Conservation (phyloP, 2,113 vertebrate species). For the Lepus timidus region DNA sequence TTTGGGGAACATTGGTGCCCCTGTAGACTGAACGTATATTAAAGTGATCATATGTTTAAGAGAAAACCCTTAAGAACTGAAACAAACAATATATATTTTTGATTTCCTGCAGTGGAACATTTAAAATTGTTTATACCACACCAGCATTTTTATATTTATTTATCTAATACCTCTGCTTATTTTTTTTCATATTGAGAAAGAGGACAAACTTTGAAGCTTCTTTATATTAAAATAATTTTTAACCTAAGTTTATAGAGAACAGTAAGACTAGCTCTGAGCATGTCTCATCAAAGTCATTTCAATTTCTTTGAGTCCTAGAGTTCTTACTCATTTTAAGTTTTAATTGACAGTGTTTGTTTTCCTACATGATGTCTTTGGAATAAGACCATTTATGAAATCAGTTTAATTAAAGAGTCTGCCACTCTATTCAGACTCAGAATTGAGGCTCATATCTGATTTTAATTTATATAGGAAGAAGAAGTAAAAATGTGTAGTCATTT, state of each 20-base stretch:
- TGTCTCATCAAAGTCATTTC: constrained; percentile 33
- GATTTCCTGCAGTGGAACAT: constrained; percentile 66
- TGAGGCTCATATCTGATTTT: constrained; percentile 72
- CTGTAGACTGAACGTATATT: background rate
- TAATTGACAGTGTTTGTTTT: constrained; percentile 53
- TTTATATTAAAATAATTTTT: constrained; percentile 83
- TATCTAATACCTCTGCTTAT: constrained; percentile 74
- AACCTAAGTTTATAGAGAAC: constrained; percentile 62
- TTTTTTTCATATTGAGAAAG: constrained; percentile 82
- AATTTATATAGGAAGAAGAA: constrained; percentile 61
- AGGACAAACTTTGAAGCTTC: constrained; percentile 69
- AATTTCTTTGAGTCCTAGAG: constrained; percentile 30
- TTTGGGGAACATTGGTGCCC: background rate
- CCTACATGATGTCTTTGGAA: constrained; percentile 27
- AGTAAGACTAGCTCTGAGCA: constrained; percentile 42
- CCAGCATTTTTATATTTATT: constrained; percentile 82
- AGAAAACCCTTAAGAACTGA: constrained; percentile 18
- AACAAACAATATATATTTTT: constrained; percentile 56
- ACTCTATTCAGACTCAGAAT: constrained; percentile 73
- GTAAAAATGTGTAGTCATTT: constrained; percentile 14
- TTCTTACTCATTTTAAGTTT: constrained; percentile 43
- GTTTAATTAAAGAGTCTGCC: constrained; percentile 56
- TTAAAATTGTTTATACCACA: constrained; percentile 69
- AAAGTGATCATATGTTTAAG: background rate
- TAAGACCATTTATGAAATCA: constrained; percentile 45